Evolutionary conservation across 53 echinoderm and acorn worm species (phyloP), one percentile per base, ranked within the genome.

Genomic region (Henricia sp.): DNA sequence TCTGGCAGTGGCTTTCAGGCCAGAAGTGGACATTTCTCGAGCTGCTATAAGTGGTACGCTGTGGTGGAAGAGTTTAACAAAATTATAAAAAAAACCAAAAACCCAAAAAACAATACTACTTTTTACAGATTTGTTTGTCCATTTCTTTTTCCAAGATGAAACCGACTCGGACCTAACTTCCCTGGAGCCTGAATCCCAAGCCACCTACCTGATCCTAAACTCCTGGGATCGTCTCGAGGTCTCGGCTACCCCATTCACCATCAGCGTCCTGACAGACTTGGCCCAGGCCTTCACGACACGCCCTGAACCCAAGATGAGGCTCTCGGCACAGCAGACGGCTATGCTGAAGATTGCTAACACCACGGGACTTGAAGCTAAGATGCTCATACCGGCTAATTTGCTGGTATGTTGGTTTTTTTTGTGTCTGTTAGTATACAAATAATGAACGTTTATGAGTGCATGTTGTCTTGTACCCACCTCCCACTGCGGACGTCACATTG

Each of bases 141-240:
- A n/a, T n/a, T n/a, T n/a, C n/a, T n/a, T n/a, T n/a, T n/a, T 29
- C 16, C 20, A 53, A 93, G 95, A 95, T 91, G 95, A 95, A 62
- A 66, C 80, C 1, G 95, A 95, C 30, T 85, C 89, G 23, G 95
- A 95, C 37, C 80, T 86, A 44, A 87, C 91, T 25, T 43, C 84
- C 11, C 67, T 82, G 50, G 92, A 94, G 35, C 69, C 86, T 26
- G 94, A 92, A 66, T 85, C 72, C 29, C 86, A 90, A 68, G 94
- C 99, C 56, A 97, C 94, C 33, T 97, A 94, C 70, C 67, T 97
- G 68, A 87, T 97, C 51, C 82, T 97, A 38, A 97, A 87, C 70
- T 90, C 99, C 27, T 85, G 78, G 28, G 94, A 99, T 62, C 89
- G 83, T 1, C 62, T 94, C 32, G 90, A 99, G 51, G 14, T 92